These are phyloP conservation scores for Phytoseiulus persimilis DNA, from an alignment of 2,888 invertebrate genomes.

Conservation along the genomic window DNA sequence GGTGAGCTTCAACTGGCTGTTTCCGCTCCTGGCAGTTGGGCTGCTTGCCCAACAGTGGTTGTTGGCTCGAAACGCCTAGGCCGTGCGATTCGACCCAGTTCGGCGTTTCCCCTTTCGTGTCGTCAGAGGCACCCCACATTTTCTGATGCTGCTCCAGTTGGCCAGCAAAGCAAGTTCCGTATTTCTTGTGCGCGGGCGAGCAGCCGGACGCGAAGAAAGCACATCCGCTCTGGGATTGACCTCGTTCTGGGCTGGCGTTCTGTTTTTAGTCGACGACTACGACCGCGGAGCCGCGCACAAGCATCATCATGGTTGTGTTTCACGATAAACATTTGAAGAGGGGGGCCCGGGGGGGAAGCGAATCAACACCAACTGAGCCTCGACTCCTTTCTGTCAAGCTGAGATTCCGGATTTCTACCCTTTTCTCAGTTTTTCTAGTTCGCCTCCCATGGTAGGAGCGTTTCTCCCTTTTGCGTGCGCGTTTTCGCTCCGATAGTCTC, in stretches of 20 bases:
- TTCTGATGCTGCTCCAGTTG: constrained; percentile 5
- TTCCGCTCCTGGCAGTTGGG: not conserved
- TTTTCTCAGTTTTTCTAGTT: not conserved
- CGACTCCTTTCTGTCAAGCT: not conserved
- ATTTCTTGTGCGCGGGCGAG: constrained; percentile 5
- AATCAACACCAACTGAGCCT: not conserved
- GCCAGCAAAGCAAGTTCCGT: constrained; percentile 5
- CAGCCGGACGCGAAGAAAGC: constrained; percentile 5
- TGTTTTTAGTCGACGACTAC: constrained; percentile 5
- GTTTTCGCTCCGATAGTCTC: not conserved
- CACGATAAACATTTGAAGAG: constrained; percentile 5
- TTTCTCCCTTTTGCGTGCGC: not conserved
- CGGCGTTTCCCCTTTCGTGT: not conserved
- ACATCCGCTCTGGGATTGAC: constrained; percentile 5
- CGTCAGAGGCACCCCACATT: constrained; percentile 5
- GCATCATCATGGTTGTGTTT: not conserved
- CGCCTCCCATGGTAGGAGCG: not conserved
- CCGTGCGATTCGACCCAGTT: constrained; percentile 5
- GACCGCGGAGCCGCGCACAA: not conserved
- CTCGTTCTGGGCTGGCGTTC: not conserved
- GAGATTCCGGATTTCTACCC: not conserved
- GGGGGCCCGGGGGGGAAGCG: not conserved
- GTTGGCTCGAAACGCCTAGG: not conserved
- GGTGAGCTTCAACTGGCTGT: not conserved
- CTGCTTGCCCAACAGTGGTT: not conserved